Base-by-base conservation (phyloP, 2,888 invertebrate species). In the Phengaris alcon region DNA sequence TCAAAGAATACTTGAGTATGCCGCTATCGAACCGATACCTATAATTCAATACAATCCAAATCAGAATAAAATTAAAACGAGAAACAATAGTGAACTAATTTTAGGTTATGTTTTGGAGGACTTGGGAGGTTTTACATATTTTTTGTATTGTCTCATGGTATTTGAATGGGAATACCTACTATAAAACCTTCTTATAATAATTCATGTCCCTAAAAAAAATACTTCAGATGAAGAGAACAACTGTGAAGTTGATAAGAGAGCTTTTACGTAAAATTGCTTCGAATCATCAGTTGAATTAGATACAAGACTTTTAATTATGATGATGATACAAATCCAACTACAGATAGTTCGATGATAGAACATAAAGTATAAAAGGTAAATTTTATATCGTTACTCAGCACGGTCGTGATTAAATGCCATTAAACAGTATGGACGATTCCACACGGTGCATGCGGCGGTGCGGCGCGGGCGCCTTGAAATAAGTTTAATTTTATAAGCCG, bases 371-470 rank as follows among this genome's bases (percentile, higher is more conserved):
- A 70, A 51, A 70, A 51, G 15, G 13, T 46, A 44, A 10, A 12
- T 15, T 59, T 55, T 52, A 74, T 74, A 75, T 72, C 73, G 44
- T 78, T 77, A 74, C 74, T 75, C 69, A 55, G 77, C 75, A 74
- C 75, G 76, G 75, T 74, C 76, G 75, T 77, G 77, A 79, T 79
- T 75, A 73, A 78, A 77, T 73, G 76, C 77, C 79, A 77, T 79
- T 77, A 78, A 79, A 77, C 77, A 79, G 76, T 78, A 77, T 64
- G 6, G 13, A 55, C 6, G 55, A n/a, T 7, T 57, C 55, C 55
- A 57, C 55, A 57, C 55, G n/a, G 15, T 57, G 55, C 15, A 7
- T 57, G 7, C 55, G n/a, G 55, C 4, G 54, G 54, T 13, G 54
- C 5, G 54, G 54, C 13, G 35, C 35, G 35, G 35, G 35, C 35